Base-by-base conservation (phyloP, 2,888 invertebrate species). In the Drosophila koepferae region DNA sequence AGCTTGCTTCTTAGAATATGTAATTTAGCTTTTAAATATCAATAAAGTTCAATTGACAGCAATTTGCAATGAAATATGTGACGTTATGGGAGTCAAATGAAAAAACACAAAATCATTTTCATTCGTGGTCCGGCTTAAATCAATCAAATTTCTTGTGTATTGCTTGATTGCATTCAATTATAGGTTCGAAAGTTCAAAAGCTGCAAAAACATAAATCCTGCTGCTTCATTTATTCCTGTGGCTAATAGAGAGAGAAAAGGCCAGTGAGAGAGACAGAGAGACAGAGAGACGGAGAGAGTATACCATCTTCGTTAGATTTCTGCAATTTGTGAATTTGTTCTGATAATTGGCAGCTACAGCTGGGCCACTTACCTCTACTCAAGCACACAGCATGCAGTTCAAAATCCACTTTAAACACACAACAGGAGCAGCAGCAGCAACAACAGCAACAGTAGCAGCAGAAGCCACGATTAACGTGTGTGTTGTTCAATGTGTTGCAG, bases 291-390 rank as follows among this genome's bases (percentile, higher is more conserved):
- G 18, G n/a, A 23, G 23, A 38, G 60, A 0, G 18, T 16, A 34
- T 59, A 9, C 20, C 43, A 20, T 34, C 1, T 53, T 72, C 63
- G 58, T 10, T n/a, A 14, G 12, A 9, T 20, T 9, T 43, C 31
- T 36, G 12, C 1, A 51, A 55, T 36, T 63, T 49, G 31, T 74
- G 71, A 80, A 74, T 74, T 76, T 67, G 77, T 63, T 71, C 64
- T 76, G 77, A 81, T 86, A 86, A 86, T 86, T 88, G 85, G 81
- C 89, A 83, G 86, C 86, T 64, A 82, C 64, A 75, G 69, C 68
- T 73, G 74, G 41, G 55, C 86, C 85, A 80, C 82, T 85, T 80
- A 75, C 56, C 59, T 66, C 70, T 77, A 64, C 60, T 76, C 56
- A 49, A 73, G 76, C 72, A 59, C 72, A 59, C 68, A 62, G 79